Evolutionary conservation across 2,888 invertebrate species (phyloP).

Genomic region (Lycophotia porphyrea): DNA sequence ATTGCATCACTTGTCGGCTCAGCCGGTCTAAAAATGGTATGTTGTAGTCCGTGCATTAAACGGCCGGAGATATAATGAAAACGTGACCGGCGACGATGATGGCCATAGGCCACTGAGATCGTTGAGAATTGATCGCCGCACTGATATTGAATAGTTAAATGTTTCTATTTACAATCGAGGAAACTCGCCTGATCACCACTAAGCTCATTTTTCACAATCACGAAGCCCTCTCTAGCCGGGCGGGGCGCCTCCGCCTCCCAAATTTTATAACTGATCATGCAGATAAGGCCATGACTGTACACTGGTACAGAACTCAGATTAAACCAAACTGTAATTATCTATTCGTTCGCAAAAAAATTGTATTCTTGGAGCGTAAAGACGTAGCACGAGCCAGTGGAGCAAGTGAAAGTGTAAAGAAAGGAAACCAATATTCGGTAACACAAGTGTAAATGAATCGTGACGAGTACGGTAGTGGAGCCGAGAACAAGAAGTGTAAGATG

Average conservation of each 20-base stretch:
- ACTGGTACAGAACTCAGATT: neutral
- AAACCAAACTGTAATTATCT: slow-evolving; percentile 1
- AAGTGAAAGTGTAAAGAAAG: slow-evolving; percentile 59
- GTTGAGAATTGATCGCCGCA: slow-evolving; percentile 22
- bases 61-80: slow-evolving; percentile 54
- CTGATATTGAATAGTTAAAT: slow-evolving; percentile 29
- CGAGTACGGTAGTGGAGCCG: slow-evolving; percentile 28
- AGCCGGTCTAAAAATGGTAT: slow-evolving; percentile 61
- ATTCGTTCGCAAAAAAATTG: slow-evolving; percentile 8
- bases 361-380: slow-evolving; percentile 30
- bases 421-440: slow-evolving; percentile 48
- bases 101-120: slow-evolving; percentile 43
- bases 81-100: slow-evolving; percentile 57
- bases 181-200: too few species aligned
- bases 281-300: too few species aligned
- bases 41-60: slow-evolving; percentile 53
- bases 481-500: too few species aligned
- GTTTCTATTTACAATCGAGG: too few species aligned
- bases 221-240: too few species aligned
- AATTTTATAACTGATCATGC: too few species aligned
- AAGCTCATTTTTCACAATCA: too few species aligned
- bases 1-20: slow-evolving; percentile 57
- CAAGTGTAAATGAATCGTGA: slow-evolving; percentile 51
- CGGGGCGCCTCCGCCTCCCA: too few species aligned
- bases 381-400: slow-evolving; percentile 22